phyloP scores from a whole-genome alignment of 37 sponge, comb jelly and placozoan species.

The Eunapius fragilis region DNA sequence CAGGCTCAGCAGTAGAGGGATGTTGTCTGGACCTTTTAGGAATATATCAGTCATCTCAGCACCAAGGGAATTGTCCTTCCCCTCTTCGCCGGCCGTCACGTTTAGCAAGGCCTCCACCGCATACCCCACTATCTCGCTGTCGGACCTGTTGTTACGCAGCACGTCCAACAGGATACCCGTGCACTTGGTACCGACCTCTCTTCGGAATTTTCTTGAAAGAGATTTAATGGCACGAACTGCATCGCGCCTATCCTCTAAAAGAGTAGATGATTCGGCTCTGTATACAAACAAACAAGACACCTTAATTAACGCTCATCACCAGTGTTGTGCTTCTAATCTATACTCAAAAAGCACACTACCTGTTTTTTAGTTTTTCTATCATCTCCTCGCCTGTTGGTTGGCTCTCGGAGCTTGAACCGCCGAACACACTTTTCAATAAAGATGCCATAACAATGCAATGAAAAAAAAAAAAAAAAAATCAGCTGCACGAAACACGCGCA shows the following conservation, averaged over 20 bases:
- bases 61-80: slow-evolving; percentile 18
- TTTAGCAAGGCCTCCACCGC: slow-evolving; percentile 86
- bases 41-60: slow-evolving; percentile 72
- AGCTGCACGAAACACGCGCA: slow-evolving; percentile 2
- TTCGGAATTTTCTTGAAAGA: slow-evolving; percentile 80
- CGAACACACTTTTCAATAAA: slow-evolving; percentile 46
- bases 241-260: slow-evolving; percentile 88
- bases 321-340: background rate
- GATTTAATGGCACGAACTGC: slow-evolving; percentile 85
- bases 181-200: slow-evolving; percentile 89
- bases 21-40: slow-evolving; percentile 64
- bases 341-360: slow-evolving; percentile 5
- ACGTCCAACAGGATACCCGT: slow-evolving; percentile 64
- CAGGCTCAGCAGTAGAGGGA: slow-evolving; percentile 65
- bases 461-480: background rate
- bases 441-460: slow-evolving; percentile 44
- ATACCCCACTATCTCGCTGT: slow-evolving; percentile 67
- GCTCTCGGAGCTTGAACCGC: slow-evolving; percentile 14
- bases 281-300: slow-evolving; percentile 34
- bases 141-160: slow-evolving; percentile 60
- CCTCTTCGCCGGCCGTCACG: slow-evolving; percentile 51
- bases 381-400: slow-evolving; percentile 68
- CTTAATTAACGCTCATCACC: background rate
- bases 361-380: slow-evolving; percentile 52
- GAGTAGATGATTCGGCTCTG: slow-evolving; percentile 77